Evolutionary conservation across 2,113 vertebrate species (phyloP).

Genomic region (Halichoerus grypus): DNA sequence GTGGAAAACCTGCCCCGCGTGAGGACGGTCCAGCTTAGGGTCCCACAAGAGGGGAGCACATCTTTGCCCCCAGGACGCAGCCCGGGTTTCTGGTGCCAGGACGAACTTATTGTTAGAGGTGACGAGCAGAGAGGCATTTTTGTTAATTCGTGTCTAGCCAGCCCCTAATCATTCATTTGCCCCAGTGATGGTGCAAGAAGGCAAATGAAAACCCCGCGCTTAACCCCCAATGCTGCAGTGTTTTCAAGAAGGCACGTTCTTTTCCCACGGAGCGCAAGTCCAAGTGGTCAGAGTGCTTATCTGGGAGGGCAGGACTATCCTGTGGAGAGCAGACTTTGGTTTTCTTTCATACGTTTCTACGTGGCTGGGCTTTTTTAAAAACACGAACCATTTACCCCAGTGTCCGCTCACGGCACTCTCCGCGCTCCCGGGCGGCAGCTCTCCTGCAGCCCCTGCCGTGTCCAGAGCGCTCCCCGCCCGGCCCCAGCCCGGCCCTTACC

Average conservation of each 20-base stretch:
- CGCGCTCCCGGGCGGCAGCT: accelerated
- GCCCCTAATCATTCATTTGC: too few relatives aligned
- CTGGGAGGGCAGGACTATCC: not conserved
- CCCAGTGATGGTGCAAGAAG: not conserved
- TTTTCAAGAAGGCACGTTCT: not conserved
- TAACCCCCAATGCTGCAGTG: too few relatives aligned
- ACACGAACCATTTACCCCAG: not conserved
- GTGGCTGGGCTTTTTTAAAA: too few relatives aligned
- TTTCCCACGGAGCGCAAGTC: not conserved
- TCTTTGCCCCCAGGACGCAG: not conserved
- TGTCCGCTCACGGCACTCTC: accelerated
- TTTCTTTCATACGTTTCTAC: not conserved
- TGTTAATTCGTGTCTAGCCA: not conserved
- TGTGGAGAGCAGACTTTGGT: not conserved
- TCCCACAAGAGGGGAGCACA: not conserved
- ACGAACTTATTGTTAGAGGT: not conserved
- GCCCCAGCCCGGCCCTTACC: conserved; percentile 89
- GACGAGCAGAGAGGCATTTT: not conserved
- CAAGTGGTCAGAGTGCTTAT: conserved; percentile 89
- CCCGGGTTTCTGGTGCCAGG: not conserved
- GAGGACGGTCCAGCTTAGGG: too few relatives aligned
- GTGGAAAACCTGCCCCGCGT: not conserved
- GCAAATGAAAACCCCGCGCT: not conserved
- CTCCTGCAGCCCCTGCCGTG: not conserved
- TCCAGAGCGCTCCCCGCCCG: not conserved